Evolutionary conservation across 2,888 invertebrate species (phyloP).

Genomic region (Balanococcus diminutus): DNA sequence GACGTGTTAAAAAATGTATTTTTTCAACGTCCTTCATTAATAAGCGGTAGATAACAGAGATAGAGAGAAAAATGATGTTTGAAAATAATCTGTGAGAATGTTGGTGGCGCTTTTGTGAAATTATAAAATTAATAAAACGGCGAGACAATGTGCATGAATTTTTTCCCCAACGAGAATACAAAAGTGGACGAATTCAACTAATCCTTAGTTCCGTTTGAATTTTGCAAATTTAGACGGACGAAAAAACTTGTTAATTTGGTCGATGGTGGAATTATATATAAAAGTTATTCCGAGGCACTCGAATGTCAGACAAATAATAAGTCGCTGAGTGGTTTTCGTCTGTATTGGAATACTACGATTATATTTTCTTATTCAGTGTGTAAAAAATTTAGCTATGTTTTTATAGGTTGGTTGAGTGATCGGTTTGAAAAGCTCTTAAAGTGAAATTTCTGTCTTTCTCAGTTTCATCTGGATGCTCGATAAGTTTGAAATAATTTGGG

Average conservation of each 20-base stretch:
- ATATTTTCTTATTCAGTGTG: background rate
- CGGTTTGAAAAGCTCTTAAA: background rate
- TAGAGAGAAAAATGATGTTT: background rate
- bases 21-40: background rate
- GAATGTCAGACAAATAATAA: too few species aligned
- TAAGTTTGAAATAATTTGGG: background rate
- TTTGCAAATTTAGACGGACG: too few species aligned
- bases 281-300: too few species aligned
- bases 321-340: background rate
- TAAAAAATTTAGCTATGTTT: background rate
- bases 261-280: too few species aligned
- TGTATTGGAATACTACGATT: too few species aligned
- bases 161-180: background rate
- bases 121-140: constrained; percentile 2
- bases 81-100: constrained; percentile 1
- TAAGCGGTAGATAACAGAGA: background rate
- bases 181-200: too few species aligned
- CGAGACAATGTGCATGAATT: background rate
- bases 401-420: background rate
- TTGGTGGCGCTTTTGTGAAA: background rate
- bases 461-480: background rate
- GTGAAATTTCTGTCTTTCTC: background rate
- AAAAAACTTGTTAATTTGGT: too few species aligned
- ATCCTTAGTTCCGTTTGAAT: too few species aligned
- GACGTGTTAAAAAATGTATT: constrained; percentile 12